Conservation (phyloP, 1,140 invertebrate genomes). For the Alviniconcha marisindica region DNA sequence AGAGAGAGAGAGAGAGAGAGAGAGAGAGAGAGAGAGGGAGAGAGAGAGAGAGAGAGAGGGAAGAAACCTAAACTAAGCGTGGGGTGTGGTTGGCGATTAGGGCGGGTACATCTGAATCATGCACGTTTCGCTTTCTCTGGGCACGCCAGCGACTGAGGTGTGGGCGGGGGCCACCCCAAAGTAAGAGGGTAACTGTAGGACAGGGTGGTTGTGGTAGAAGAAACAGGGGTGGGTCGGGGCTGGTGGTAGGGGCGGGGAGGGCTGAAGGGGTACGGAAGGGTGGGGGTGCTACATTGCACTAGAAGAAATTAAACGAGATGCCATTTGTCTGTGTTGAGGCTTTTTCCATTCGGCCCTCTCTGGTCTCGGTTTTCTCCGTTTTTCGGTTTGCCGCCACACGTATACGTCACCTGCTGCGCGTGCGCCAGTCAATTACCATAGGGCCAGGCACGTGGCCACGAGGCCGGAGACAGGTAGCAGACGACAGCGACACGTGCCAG, state of each 20-base stretch:
- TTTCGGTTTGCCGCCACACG: slow-evolving; percentile 19
- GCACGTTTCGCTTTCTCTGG: no score
- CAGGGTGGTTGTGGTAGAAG: neutral
- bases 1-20: no score
- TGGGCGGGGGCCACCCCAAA: no score
- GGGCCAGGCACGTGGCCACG: neutral
- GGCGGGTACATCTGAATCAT: no score
- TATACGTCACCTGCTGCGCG: slow-evolving; percentile 26
- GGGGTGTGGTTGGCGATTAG: no score
- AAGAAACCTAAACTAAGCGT: no score
- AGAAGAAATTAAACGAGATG: neutral
- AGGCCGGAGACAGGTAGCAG: neutral
- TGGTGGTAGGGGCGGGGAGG: neutral
- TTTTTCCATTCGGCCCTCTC: neutral
- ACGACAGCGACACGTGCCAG: neutral
- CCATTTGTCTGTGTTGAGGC: neutral
- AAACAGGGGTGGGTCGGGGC: neutral
- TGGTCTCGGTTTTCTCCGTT: neutral
- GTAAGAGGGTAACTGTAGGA: no score
- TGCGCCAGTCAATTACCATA: slow-evolving; percentile 13
- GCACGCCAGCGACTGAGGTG: no score
- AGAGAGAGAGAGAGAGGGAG: no score
- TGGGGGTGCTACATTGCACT: no score
- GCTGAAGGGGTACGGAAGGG: no score
- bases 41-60: no score